Percentiles rank a stretch among this genome's conserved stretches.
These are phyloP conservation scores for Myxocyprinus asiaticus DNA, from an alignment of 2,113 vertebrate species.

Conservation along the genomic window DNA sequence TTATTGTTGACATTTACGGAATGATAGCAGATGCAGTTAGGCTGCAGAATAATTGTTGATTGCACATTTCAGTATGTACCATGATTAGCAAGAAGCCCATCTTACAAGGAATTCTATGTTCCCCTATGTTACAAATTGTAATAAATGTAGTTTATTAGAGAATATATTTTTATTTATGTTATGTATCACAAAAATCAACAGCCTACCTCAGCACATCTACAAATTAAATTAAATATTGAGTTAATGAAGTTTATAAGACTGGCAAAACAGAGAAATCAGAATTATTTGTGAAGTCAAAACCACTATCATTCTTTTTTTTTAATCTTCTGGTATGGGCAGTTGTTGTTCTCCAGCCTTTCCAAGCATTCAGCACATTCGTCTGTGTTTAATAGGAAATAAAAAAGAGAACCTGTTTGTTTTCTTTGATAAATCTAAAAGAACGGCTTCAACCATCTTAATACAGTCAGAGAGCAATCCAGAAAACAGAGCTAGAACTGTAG, in stretches of 20 bases:
- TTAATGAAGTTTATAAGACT: not conserved
- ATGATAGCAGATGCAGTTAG: not conserved
- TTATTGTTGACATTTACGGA: not conserved
- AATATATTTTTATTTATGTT: not conserved
- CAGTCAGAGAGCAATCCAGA: not conserved
- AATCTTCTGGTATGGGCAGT: conserved; percentile 1
- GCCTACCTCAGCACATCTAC: not conserved
- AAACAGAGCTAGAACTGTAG: not conserved
- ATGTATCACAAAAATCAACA: not conserved
- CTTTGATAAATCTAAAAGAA: not conserved
- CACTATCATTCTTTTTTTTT: not conserved
- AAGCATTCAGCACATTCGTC: not conserved
- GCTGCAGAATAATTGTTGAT: not conserved
- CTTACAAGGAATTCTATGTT: not conserved
- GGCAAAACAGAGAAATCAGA: not conserved
- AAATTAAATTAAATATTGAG: not conserved
- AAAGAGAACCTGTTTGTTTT: not conserved
- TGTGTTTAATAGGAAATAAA: not conserved
- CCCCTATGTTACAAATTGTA: too few relatives aligned
- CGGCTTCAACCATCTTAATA: not conserved
- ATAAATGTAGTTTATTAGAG: not conserved
- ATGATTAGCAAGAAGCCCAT: not conserved
- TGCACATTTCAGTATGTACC: not conserved
- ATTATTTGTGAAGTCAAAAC: not conserved
- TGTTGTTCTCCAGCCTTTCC: conserved; percentile 4